Percentiles rank a stretch among this genome's conserved stretches.
Evolutionary conservation across 2,888 invertebrate species (phyloP).

Genomic region (Sinotaia quadrata): DNA sequence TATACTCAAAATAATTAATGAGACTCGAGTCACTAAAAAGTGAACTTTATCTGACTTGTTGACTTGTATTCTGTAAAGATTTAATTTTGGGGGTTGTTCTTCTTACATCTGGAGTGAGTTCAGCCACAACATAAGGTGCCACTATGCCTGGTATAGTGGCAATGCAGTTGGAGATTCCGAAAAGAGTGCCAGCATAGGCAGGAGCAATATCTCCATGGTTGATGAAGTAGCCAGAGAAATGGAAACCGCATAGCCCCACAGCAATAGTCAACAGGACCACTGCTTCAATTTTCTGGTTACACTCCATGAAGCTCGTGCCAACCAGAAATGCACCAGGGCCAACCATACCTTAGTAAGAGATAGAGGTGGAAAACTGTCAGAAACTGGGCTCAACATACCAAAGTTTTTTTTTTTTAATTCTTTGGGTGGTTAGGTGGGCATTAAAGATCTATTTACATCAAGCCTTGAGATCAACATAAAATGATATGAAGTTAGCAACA

Average conservation of each 20-base stretch:
- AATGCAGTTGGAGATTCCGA: constrained; percentile 30
- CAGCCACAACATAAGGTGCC: constrained; percentile 59
- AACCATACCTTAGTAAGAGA: constrained; percentile 45
- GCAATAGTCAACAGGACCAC: constrained; percentile 55
- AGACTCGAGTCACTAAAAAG: neutral
- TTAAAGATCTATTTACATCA: no score
- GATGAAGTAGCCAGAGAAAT: constrained; percentile 57
- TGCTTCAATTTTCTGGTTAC: constrained; percentile 50
- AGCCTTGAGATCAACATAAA: no score
- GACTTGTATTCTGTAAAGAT: neutral
- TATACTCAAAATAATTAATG: no score
- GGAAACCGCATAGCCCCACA: constrained; percentile 59
- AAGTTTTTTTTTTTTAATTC: no score
- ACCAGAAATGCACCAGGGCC: constrained; percentile 53
- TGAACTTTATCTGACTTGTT: no score
- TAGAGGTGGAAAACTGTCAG: neutral
- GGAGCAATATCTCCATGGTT: constrained; percentile 66
- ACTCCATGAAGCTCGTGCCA: constrained; percentile 58
- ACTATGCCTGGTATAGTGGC: constrained; percentile 38
- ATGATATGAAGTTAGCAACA: no score
- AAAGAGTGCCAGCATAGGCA: constrained; percentile 58
- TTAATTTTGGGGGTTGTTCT: neutral
- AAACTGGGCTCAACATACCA: no score
- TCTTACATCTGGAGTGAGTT: constrained; percentile 58
- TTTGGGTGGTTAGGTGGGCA: no score